Evolutionary conservation across 2,888 invertebrate genomes (phyloP), one percentile per base, ranked within the genome.

Genomic region (Coleophora flavipennella): DNA sequence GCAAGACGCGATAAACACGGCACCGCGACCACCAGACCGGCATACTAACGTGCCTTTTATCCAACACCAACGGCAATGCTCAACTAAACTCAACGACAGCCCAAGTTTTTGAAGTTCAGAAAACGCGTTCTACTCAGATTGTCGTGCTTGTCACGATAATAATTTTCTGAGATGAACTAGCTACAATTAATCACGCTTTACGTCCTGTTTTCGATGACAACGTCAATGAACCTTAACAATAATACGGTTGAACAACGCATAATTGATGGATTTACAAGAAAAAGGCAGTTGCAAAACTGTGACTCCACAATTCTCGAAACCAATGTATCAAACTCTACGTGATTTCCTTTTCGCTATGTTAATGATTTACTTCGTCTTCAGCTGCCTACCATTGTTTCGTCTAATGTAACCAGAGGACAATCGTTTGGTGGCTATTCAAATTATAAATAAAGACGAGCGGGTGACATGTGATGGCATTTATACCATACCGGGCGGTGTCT

Each of bases 391-490:
- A 76, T 80, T 78, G 77, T 79, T 69, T 72, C 62, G 62, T 65
- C 61, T 70, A 72, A 67, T 62, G 58, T 72, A 70, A 69, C 65
- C 61, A 64, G 65, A 65, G 67, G 59, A 72, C 76, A 72, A 74
- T 77, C 63, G 70, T 66, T 62, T 55, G 59, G 63, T 64, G 59
- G 64, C 62, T 69, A 74, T 71, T 68, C 62, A 73, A 76, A 78
- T 68, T 68, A 62, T 78, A 72, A 75, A 78, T 71, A 73, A 63
- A 62, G 60, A 49, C 55, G 46, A 51, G 54, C 62, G 60, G 63
- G 60, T 59, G 64, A 60, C 63, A 67, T 70, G 72, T 71, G 71
- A 77, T 73, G 81, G 80, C 67, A 80, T 81, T 80, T 75, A 78
- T 79, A 74, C 81, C 80, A 73, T 75, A 77, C 67, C 57, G 54